Base-by-base conservation (phyloP, 2,888 invertebrate species). In the Polydesmus complanatus region DNA sequence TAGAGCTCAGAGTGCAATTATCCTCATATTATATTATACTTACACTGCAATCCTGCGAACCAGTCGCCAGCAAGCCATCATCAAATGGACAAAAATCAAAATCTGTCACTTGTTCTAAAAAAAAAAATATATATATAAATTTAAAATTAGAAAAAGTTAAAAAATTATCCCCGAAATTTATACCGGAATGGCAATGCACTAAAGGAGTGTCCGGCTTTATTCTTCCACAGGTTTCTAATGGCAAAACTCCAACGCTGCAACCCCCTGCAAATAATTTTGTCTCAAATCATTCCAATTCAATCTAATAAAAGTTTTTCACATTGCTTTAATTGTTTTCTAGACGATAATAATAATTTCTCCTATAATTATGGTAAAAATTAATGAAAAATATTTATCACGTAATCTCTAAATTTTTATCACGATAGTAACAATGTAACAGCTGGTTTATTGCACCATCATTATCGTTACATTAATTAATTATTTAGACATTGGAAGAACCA, bases 11-110 rank as follows among this genome's bases (percentile, higher is more conserved):
- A 2, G 48, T 47, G 48, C 48, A 14, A 47, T 14, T 11, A 47
- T 47, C n/a, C 48, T 47, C n/a, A 11, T 14, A 47, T 47, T 47
- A 14, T 11, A 47, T 11, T 47, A 11, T 47, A 66, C 70, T 72
- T 66, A 77, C 78, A 54, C 72, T 72, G 25, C 73, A 73, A 67
- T 78, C 78, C 58, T 74, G 72, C 23, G 78, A 75, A 54, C 92
- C 90, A 47, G 95, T 95, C 27, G 91, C 85, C 68, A 96, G 77
- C 54, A 94, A 78, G 48, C 90, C 89, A 78, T 94, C 93, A 73
- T 94, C 91, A 75, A 94, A 95, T 5, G 94, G 94, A 27, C 94
- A 93, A 73, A 96, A 95, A 69, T 88, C 88, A 81, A 95, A 85
- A 73, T 94, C 95, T 49, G 92, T 92, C 48, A 95, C 89, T 54